phyloP scores from a whole-genome alignment of 2,888 invertebrate genomes.

The Dione juno region DNA sequence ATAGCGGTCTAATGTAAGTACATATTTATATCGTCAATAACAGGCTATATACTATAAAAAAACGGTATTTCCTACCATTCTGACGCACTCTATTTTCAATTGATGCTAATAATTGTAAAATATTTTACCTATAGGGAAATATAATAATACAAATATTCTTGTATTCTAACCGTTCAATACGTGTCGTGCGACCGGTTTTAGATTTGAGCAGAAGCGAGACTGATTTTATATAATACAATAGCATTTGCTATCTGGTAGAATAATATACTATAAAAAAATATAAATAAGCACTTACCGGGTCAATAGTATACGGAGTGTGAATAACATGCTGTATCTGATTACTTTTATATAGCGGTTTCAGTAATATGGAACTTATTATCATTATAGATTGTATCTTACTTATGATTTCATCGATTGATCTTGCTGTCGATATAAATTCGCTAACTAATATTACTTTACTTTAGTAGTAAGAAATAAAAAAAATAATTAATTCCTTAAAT shows the following conservation, averaged over 20 bases:
- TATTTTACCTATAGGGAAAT: constrained; percentile 5
- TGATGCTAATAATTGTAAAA: neutral
- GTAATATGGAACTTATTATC: neutral
- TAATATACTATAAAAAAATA: neutral
- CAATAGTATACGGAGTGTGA: neutral
- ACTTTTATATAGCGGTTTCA: neutral
- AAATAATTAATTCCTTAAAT: too few species aligned
- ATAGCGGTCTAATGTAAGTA: neutral
- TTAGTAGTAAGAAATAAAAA: neutral
- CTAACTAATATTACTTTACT: neutral
- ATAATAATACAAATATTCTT: constrained; percentile 2
- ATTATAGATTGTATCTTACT: neutral
- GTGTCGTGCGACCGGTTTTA: constrained; percentile 1
- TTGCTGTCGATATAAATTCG: neutral
- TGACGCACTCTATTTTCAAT: neutral
- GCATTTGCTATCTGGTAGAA: neutral
- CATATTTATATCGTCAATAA: neutral
- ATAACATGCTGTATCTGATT: neutral
- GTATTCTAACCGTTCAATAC: neutral
- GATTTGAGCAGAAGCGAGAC: neutral
- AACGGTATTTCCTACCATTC: constrained; percentile 11
- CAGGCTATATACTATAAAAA: constrained; percentile 2
- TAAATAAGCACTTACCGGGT: constrained; percentile 2
- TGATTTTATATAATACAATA: neutral
- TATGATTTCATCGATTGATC: neutral